Evolutionary conservation across 2,888 invertebrate species (phyloP).

Genomic region (Chouioia cunea): DNA sequence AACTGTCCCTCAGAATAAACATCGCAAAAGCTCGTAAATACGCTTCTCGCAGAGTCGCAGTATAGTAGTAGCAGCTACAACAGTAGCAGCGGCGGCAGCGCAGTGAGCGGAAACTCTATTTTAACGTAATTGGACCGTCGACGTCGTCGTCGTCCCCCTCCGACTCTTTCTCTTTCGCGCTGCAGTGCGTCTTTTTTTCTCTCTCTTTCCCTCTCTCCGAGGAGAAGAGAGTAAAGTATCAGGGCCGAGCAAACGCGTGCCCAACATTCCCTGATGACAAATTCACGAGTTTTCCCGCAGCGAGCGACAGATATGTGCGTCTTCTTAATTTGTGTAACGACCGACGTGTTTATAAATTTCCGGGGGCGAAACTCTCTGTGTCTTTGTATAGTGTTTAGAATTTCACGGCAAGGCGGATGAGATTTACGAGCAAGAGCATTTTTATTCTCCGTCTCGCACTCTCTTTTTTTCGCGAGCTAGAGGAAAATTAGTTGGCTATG

Average conservation of each 20-base stretch:
- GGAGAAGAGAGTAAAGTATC: slow-evolving; percentile 35
- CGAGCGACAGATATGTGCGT: too few relatives aligned
- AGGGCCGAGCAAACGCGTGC: slow-evolving; percentile 20
- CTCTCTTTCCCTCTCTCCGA: slow-evolving; percentile 18
- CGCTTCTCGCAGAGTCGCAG: slow-evolving; percentile 34
- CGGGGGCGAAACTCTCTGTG: background rate
- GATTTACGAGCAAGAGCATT: too few relatives aligned
- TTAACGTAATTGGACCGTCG: slow-evolving; percentile 63
- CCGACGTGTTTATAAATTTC: slow-evolving; percentile 3
- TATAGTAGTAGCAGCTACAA: slow-evolving; percentile 7
- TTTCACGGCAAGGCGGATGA: too few relatives aligned
- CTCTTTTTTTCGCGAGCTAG: too few relatives aligned
- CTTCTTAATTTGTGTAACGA: too few relatives aligned
- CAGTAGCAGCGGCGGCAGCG: slow-evolving; percentile 11
- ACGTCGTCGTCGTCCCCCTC: slow-evolving; percentile 15
- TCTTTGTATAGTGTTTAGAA: too few relatives aligned
- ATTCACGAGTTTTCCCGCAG: slow-evolving; percentile 40
- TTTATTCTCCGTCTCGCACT: too few relatives aligned
- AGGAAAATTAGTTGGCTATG: too few relatives aligned
- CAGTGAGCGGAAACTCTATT: slow-evolving; percentile 63
- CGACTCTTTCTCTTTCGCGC: slow-evolving; percentile 17
- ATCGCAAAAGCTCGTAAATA: slow-evolving; percentile 39
- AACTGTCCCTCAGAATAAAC: slow-evolving; percentile 41
- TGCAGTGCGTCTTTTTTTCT: slow-evolving; percentile 39
- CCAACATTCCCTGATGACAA: slow-evolving; percentile 44